These are phyloP conservation scores for Taphrorychus bicolor DNA, from an alignment of 2,888 invertebrate species.

Conservation along the genomic window DNA sequence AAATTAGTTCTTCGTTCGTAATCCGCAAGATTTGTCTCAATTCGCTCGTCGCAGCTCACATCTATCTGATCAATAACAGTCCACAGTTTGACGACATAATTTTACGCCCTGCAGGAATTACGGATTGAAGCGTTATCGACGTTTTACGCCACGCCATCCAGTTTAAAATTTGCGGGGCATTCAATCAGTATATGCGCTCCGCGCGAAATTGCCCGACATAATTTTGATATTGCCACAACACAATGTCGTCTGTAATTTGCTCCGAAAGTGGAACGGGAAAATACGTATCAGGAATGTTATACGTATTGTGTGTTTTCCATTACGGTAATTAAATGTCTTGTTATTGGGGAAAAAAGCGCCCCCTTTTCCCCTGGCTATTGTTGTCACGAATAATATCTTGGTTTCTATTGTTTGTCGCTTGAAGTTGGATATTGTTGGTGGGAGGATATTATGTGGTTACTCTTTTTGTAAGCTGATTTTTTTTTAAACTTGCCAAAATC, in stretches of 20 bases:
- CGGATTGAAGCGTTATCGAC: constrained; percentile 12
- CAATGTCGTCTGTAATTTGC: constrained; percentile 19
- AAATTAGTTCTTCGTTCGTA: too few species aligned
- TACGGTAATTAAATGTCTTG: constrained; percentile 24
- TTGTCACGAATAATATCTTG: not conserved
- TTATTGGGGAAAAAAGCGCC: not conserved
- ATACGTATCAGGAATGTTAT: constrained; percentile 12
- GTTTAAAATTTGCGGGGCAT: constrained; percentile 21
- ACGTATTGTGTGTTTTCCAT: constrained; percentile 21
- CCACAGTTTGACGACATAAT: not conserved
- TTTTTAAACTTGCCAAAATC: too few species aligned
- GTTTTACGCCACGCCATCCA: constrained; percentile 6
- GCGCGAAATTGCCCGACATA: constrained; percentile 22
- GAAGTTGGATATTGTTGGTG: too few species aligned
- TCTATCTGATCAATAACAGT: not conserved
- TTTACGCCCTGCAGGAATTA: constrained; percentile 1
- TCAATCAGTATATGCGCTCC: constrained; percentile 21
- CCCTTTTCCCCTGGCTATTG: not conserved
- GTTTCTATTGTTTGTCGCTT: not conserved
- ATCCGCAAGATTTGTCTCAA: not conserved
- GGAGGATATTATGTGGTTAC: too few species aligned
- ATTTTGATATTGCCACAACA: constrained; percentile 28
- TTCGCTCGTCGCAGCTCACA: not conserved
- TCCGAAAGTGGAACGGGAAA: constrained; percentile 25
- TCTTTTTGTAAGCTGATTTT: too few species aligned